Evolutionary conservation across 2,797 vertebrate species (phyloP), one percentile per base, ranked within the genome.

Genomic region (Pangasius djambal): DNA sequence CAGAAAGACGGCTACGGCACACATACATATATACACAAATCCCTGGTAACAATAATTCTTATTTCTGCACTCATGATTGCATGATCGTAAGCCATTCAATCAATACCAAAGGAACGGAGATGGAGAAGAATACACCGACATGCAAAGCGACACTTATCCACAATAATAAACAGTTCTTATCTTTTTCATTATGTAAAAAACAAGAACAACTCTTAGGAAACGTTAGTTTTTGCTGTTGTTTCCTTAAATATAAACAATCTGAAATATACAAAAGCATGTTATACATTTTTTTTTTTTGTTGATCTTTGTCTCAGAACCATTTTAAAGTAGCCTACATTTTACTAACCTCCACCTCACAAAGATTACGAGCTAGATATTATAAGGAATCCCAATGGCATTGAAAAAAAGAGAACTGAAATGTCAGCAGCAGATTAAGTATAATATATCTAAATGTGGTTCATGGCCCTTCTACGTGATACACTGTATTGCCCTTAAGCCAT

Each of bases 191-290:
- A 95, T 94, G 95, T 94, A 96, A 95, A 96, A 96, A 96, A 93
- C 92, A 91, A 95, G 92, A 94, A 94, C 92, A 93, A 95, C 93
- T 95, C 94, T 95, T 97, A 95, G 96, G 94, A 96, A 97, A 96
- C 94, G 65, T 92, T 69, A 74, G 88, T 40, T 75, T 85, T 91
- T 90, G 85, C 61, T 89, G 22, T 63, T 83, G 31, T 89, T 63
- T 89, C 89, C 89, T 90, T 91, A 79, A 92, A 96, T 97, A 97
- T 95, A 96, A 97, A 96, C 95, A 93, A 95, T 96, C 94, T 95
- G 92, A 95, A 95, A 95, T 96, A 94, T 97, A 97, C 95, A 97
- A 97, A 95, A 91, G 94, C 96, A 95, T 95, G 92, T 96, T 95
- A 95, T 94, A 96, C 93, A 31, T n/a, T 94, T 34, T 34, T 34